These are phyloP conservation scores for Philopedon plagiatum DNA, from an alignment of 2,888 invertebrate genomes.

Conservation along the genomic window DNA sequence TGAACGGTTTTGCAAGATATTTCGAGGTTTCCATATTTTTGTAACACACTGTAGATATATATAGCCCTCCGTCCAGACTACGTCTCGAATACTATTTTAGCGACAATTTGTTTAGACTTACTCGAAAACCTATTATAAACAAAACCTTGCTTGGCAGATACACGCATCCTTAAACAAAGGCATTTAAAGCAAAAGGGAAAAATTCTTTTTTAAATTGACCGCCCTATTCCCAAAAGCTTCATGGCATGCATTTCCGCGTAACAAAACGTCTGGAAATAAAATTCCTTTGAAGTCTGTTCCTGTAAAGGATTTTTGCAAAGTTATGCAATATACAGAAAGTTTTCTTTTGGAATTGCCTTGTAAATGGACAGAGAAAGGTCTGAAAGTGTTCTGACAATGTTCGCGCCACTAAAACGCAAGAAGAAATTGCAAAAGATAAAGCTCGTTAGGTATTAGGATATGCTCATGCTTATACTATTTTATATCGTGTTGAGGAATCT, in stretches of 20 bases:
- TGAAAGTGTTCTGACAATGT: slow-evolving; percentile 14
- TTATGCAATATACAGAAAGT: slow-evolving; percentile 42
- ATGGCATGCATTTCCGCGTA: background rate
- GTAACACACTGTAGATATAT: too few relatives aligned
- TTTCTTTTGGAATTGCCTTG: slow-evolving; percentile 40
- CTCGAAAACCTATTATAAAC: too few relatives aligned
- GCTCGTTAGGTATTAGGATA: background rate
- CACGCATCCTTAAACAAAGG: too few relatives aligned
- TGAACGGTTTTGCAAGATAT: too few relatives aligned
- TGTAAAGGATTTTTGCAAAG: slow-evolving; percentile 36
- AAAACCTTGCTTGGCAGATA: too few relatives aligned
- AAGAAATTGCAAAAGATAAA: background rate
- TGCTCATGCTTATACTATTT: background rate
- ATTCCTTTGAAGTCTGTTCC: slow-evolving; percentile 36
- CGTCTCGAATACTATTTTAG: too few relatives aligned
- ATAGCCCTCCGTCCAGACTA: too few relatives aligned
- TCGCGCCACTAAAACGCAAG: slow-evolving; percentile 1
- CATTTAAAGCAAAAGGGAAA: background rate
- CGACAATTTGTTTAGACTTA: too few relatives aligned
- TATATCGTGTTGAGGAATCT: background rate
- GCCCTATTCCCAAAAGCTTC: background rate
- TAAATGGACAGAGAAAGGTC: slow-evolving; percentile 40
- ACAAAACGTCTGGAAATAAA: slow-evolving; percentile 20
- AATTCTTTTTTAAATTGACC: background rate
- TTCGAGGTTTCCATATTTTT: too few relatives aligned